Conservation (phyloP, 2,797 vertebrate genomes). For the Crocidura indochinensis region DNA sequence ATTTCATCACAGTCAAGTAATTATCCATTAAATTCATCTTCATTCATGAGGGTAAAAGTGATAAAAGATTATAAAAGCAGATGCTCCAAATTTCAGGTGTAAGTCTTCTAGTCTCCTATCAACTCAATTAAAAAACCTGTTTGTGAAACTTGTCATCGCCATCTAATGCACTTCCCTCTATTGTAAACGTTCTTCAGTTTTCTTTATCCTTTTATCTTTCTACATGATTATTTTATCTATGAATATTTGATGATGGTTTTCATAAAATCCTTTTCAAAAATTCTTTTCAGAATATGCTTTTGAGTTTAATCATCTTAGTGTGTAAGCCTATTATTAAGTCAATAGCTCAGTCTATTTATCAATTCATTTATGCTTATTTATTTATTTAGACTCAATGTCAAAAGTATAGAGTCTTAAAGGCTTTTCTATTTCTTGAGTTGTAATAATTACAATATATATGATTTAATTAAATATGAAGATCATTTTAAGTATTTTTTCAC, state of each 20-base stretch:
- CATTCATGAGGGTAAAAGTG: not conserved
- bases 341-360: conserved; percentile 64
- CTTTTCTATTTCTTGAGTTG: not conserved
- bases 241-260: conserved; percentile 79
- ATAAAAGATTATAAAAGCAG: not conserved
- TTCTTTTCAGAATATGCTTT: conserved; percentile 70
- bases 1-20: not conserved
- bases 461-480: conserved; percentile 58
- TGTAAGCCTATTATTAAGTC: conserved; percentile 76
- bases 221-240: conserved; percentile 78
- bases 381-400: conserved; percentile 62
- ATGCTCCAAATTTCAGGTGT: not conserved
- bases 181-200: conserved; percentile 36
- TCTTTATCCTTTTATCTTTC: conserved; percentile 63
- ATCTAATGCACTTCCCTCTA: not conserved
- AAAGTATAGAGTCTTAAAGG: conserved; percentile 49
- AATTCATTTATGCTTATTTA: conserved; percentile 60
- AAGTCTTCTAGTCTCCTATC: not conserved
- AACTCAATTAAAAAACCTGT: not conserved
- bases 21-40: no score
- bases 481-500: conserved; percentile 53
- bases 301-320: conserved; percentile 80
- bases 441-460: conserved; percentile 8
- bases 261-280: conserved; percentile 75
- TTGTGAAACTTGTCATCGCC: not conserved